Evolutionary conservation across 1,140 invertebrate species (phyloP), one percentile per base, ranked within the genome.

Genomic region (Samia ricini): DNA sequence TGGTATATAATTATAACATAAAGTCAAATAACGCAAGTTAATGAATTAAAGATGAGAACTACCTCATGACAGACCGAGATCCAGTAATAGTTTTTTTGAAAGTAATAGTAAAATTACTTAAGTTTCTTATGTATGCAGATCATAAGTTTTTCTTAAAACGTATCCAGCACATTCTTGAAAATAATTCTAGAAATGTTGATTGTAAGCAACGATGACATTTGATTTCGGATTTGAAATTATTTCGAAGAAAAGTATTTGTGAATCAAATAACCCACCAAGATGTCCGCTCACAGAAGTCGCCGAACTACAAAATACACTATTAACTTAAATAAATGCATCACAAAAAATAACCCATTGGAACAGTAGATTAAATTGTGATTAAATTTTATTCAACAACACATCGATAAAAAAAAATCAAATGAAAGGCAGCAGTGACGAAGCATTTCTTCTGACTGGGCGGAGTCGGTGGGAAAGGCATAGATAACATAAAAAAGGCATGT

Each of bases 341-440:
- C 72, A 85, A 82, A 85, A 85, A 80, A 64, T 69, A 66, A 66
- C 71, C 81, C 80, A 88, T 85, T 80, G 78, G 77, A 82, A 84
- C 74, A 78, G 77, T 80, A 88, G 81, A 88, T 88, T 88, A 85
- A 79, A 81, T 55, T 83, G 68, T 85, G 85, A 88, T 88, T 88
- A 85, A 84, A 85, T 84, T 88, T 83, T 80, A 80, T 80, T 80
- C 71, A 60, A 58, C 52, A 66, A 59, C 61, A 60, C 64, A 77
- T 72, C 74, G 71, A 81, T 81, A 85, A 85, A 57, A n/a, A 57
- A 57, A 36, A 85, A 68, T 78, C 24, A 63, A 56, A 69, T 77
- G 79, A 83, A 77, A 82, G 79, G 58, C 60, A 61, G 42, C 61
- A 66, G 75, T 87, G 84, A 87, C 78, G 58, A 61, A 65, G 79